A percentile compares a stretch with the other conserved stretches of the same genome.
phyloP scores from a whole-genome alignment of 1,140 invertebrate species.

The Chelonus insularis region DNA sequence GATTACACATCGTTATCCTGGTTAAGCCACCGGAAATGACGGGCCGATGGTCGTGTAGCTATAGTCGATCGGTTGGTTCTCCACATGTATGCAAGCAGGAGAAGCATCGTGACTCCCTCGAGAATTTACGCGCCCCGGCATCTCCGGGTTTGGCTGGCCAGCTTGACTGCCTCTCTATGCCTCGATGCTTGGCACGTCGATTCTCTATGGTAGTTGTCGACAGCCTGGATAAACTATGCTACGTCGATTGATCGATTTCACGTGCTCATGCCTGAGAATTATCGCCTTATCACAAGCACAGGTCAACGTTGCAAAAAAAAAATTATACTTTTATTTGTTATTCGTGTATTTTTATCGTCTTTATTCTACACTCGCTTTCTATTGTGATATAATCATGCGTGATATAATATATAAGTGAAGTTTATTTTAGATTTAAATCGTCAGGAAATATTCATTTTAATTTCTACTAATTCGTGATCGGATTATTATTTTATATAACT shows the following conservation, averaged over 20 bases:
- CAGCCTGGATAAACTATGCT: slow-evolving; percentile 17
- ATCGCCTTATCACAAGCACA: not conserved
- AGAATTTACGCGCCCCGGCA: slow-evolving; percentile 15
- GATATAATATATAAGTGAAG: no score
- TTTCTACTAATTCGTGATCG: no score
- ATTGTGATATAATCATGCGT: no score
- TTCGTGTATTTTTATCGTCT: no score
- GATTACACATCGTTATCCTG: slow-evolving; percentile 56
- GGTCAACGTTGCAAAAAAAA: not conserved
- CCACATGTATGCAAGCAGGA: not conserved
- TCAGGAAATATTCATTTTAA: no score
- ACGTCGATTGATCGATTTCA: slow-evolving; percentile 12
- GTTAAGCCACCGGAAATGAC: slow-evolving; percentile 52
- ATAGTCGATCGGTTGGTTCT: not conserved
- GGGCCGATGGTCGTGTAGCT: slow-evolving; percentile 26
- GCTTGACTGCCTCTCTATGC: slow-evolving; percentile 3
- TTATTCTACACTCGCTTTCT: no score
- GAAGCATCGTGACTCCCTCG: slow-evolving; percentile 3
- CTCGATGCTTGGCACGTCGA: slow-evolving; percentile 10
- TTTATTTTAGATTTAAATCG: no score
- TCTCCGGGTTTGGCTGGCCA: slow-evolving; percentile 1
- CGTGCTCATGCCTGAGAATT: not conserved
- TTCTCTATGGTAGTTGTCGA: slow-evolving; percentile 5
- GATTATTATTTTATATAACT: no score
- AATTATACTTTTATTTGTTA: not conserved